These are phyloP conservation scores for Aporophyla nigra DNA, from an alignment of 2,888 invertebrate genomes.

Conservation along the genomic window DNA sequence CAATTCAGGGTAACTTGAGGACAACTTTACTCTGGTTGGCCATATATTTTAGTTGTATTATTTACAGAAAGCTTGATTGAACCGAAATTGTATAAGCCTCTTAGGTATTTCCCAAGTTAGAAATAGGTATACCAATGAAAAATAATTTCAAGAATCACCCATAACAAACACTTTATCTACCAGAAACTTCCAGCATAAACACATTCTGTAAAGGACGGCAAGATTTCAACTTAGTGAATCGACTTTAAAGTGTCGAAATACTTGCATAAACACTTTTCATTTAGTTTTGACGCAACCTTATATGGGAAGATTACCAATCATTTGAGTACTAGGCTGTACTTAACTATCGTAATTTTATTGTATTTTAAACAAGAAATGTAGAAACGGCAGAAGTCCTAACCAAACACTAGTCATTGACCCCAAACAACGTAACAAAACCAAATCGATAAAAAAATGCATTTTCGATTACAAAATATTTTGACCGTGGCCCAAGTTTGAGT, in stretches of 20 bases:
- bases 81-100: neutral
- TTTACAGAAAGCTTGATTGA: neutral
- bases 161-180: neutral
- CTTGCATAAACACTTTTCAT: neutral
- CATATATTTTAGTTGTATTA: neutral
- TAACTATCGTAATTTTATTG: neutral
- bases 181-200: neutral
- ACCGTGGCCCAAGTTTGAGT: conserved; percentile 26
- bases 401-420: neutral
- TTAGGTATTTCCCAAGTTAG: neutral
- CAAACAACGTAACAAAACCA: too few relatives aligned
- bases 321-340: neutral
- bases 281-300: neutral
- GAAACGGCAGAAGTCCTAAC: neutral
- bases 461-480: conserved; percentile 18
- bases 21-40: neutral
- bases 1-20: neutral
- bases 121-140: neutral
- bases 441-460: neutral
- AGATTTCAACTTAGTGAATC: neutral
- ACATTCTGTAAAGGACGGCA: conserved; percentile 6
- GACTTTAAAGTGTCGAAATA: conserved; percentile 15
- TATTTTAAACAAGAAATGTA: neutral
- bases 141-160: too few relatives aligned
- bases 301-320: neutral